Percentiles rank a stretch among this genome's conserved stretches.
phyloP scores from a whole-genome alignment of 37 sponge, comb jelly and placozoan species.

The Ianthella basta region DNA sequence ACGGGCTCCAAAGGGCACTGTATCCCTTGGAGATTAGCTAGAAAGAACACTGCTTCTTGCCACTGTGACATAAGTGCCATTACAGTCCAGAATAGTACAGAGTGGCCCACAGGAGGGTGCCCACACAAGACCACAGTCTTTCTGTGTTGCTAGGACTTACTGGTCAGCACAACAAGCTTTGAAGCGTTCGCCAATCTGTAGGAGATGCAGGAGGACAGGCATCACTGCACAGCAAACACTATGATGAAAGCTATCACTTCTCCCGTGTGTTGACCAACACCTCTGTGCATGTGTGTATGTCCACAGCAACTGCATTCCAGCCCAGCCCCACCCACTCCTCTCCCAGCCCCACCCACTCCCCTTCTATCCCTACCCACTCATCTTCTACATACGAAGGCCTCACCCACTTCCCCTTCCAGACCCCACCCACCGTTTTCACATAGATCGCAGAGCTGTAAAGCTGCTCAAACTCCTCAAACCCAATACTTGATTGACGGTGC shows the following conservation, averaged over 20 bases:
- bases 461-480: constrained; percentile 66
- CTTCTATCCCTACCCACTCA: background rate
- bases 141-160: background rate
- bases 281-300: too few relatives aligned
- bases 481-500: constrained; percentile 11
- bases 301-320: too few relatives aligned
- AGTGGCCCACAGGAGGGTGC: too few relatives aligned
- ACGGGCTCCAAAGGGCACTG: too few relatives aligned
- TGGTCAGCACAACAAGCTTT: constrained; percentile 51
- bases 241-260: too few relatives aligned
- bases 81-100: too few relatives aligned
- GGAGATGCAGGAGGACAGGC: background rate
- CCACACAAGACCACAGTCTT: too few relatives aligned
- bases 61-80: too few relatives aligned
- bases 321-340: background rate
- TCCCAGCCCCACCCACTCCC: too few relatives aligned
- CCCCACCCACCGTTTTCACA: constrained; percentile 53
- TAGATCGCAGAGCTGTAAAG: constrained; percentile 62
- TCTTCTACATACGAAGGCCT: background rate
- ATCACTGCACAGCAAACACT: background rate
- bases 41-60: too few relatives aligned
- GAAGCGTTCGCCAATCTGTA: constrained; percentile 68
- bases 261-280: too few relatives aligned
- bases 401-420: background rate
- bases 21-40: too few relatives aligned